phyloP scores from a whole-genome alignment of 1,140 invertebrate genomes.

The Habropoda laboriosa region DNA sequence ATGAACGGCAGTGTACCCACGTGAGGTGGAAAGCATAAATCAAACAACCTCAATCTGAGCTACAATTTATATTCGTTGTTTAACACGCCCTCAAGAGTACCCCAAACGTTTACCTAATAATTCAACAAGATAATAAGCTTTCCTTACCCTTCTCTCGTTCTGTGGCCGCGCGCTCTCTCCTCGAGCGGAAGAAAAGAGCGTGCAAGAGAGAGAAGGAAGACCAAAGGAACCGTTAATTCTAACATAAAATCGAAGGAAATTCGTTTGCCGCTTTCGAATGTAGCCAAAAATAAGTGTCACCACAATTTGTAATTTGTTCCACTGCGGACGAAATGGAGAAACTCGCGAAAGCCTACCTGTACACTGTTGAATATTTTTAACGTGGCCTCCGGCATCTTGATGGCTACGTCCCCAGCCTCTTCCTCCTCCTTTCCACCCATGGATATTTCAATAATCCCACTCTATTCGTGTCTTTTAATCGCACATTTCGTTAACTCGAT shows the following conservation, averaged over 20 bases:
- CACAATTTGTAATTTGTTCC: background rate
- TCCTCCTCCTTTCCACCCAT: conserved; percentile 34
- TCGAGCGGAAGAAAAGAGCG: background rate
- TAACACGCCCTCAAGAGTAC: conserved; percentile 5
- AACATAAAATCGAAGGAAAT: conserved; percentile 10
- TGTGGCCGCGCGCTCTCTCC: background rate
- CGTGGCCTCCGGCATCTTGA: conserved; percentile 60
- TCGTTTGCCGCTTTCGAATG: background rate
- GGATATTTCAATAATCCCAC: conserved; percentile 45
- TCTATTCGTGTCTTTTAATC: conserved; percentile 20
- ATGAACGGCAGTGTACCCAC: too few species aligned
- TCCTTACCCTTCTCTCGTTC: background rate
- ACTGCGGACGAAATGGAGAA: background rate
- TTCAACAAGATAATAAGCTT: conserved; percentile 17
- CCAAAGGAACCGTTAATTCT: background rate
- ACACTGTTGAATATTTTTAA: conserved; percentile 63
- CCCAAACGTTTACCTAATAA: conserved; percentile 13
- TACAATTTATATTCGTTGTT: conserved; percentile 10
- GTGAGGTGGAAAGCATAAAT: conserved; percentile 1
- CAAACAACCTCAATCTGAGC: background rate
- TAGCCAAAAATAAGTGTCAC: background rate
- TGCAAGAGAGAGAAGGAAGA: background rate
- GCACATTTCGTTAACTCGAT: conserved; percentile 45
- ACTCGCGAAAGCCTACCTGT: conserved; percentile 49
- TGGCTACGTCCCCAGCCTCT: conserved; percentile 14